Evolutionary conservation across 2,797 vertebrate species (phyloP).

Genomic region (Cynopterus sphinx): DNA sequence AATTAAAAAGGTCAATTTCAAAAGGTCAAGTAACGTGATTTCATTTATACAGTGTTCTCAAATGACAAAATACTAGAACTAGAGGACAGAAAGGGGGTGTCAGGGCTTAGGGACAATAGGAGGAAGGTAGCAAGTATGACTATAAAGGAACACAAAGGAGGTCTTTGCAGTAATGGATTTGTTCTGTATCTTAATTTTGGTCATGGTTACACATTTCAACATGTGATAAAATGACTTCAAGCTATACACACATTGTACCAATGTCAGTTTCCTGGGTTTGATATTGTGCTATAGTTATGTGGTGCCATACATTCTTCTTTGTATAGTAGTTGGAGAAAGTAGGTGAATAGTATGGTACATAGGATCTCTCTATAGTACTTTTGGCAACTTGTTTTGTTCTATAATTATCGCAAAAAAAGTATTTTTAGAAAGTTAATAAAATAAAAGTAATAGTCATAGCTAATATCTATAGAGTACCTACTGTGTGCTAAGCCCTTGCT

Average conservation of each 20-base stretch:
- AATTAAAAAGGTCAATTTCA: neutral
- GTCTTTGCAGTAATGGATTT: neutral
- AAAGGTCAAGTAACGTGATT: neutral
- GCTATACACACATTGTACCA: neutral
- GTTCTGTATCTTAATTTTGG: neutral
- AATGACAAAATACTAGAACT: neutral
- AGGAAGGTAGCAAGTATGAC: fast-evolving
- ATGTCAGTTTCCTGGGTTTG: neutral
- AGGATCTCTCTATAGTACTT: neutral
- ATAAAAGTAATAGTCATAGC: neutral
- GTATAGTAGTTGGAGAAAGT: neutral
- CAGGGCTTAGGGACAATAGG: neutral
- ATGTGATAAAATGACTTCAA: neutral
- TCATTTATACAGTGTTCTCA: neutral
- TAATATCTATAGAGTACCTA: neutral
- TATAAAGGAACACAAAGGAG: neutral
- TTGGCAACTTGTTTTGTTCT: neutral
- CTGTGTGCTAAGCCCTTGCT: neutral
- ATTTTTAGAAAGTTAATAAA: neutral
- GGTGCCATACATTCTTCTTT: fast-evolving
- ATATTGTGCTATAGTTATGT: neutral
- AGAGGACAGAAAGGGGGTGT: neutral
- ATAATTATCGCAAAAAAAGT: neutral
- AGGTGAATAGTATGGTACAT: neutral
- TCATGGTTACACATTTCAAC: neutral